Conservation (phyloP, 2,113 vertebrate species). For the Pelodiscus sinensis region DNA sequence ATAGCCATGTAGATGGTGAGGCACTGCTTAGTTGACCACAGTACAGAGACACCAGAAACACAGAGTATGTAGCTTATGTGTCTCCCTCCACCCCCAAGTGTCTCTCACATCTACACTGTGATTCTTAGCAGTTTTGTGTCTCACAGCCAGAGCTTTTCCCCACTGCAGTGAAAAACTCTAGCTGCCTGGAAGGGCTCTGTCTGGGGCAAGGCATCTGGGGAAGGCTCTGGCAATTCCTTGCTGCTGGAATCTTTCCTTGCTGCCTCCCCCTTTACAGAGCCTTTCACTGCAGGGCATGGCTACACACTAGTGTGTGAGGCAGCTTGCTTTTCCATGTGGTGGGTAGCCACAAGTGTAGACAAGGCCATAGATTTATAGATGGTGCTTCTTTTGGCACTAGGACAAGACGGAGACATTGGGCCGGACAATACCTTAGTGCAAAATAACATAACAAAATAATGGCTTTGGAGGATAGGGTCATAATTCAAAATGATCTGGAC, state of each 20-base stretch:
- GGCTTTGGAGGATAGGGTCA: too few relatives aligned
- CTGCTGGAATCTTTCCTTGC: too few relatives aligned
- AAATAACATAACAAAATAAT: background rate
- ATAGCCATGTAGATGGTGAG: background rate
- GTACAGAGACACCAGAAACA: background rate
- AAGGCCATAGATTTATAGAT: background rate
- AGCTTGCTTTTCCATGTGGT: background rate
- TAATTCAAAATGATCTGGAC: too few relatives aligned
- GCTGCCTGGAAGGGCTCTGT: background rate
- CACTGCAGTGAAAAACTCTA: background rate
- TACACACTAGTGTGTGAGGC: background rate
- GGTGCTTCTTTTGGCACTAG: background rate
- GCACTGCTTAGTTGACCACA: background rate
- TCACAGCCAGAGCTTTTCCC: background rate
- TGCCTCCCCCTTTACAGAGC: background rate
- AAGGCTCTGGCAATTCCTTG: too few relatives aligned
- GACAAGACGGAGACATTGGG: background rate
- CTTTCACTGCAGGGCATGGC: background rate
- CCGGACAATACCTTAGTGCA: background rate
- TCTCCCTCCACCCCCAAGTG: background rate
- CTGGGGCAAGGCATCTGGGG: too few relatives aligned
- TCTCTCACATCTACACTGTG: background rate
- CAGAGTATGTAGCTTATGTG: background rate
- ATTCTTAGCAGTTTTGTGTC: background rate
- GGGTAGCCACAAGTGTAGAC: background rate